Percentiles rank a stretch among this genome's conserved stretches.
Conservation (phyloP, 1,140 invertebrate genomes). For the Paracyclopina nana region DNA sequence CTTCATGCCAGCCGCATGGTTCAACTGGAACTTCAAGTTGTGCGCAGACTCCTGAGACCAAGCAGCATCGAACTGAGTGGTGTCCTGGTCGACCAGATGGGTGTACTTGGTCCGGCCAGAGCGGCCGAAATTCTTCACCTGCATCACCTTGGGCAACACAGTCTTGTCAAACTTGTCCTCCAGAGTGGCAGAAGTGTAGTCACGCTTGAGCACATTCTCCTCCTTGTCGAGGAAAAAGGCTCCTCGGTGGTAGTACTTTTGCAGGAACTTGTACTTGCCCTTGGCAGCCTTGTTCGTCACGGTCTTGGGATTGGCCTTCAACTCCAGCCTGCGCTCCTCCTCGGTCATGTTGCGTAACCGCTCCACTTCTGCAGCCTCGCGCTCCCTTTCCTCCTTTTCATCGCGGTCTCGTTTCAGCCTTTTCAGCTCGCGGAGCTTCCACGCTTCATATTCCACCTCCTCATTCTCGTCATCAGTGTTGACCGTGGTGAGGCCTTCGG, state of each 20-base stretch:
- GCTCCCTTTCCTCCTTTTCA: slow-evolving; percentile 31
- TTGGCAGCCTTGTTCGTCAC: slow-evolving; percentile 88
- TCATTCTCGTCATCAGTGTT: slow-evolving; percentile 96
- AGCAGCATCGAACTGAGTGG: slow-evolving; percentile 89
- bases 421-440: slow-evolving; percentile 91
- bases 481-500: slow-evolving; percentile 47
- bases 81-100: slow-evolving; percentile 97
- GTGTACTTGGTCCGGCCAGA: slow-evolving; percentile 98
- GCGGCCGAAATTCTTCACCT: slow-evolving; percentile 96
- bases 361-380: slow-evolving; percentile 76
- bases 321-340: slow-evolving; percentile 73
- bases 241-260: slow-evolving; percentile 98
- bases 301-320: slow-evolving; percentile 73
- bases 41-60: slow-evolving; percentile 77
- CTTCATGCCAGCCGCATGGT: slow-evolving; percentile 84
- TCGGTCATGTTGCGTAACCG: slow-evolving; percentile 82
- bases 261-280: slow-evolving; percentile 98
- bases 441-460: slow-evolving; percentile 90
- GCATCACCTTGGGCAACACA: slow-evolving; percentile 74
- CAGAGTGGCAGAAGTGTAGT: slow-evolving; percentile 87
- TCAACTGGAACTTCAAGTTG: slow-evolving; percentile 72
- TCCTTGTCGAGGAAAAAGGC: slow-evolving; percentile 64
- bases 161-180: slow-evolving; percentile 99
- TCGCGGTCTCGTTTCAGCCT: slow-evolving; percentile 87
- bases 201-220: slow-evolving; percentile 58